Conservation (phyloP, 2,113 vertebrate genomes). For the Phaethornis superciliosus region DNA sequence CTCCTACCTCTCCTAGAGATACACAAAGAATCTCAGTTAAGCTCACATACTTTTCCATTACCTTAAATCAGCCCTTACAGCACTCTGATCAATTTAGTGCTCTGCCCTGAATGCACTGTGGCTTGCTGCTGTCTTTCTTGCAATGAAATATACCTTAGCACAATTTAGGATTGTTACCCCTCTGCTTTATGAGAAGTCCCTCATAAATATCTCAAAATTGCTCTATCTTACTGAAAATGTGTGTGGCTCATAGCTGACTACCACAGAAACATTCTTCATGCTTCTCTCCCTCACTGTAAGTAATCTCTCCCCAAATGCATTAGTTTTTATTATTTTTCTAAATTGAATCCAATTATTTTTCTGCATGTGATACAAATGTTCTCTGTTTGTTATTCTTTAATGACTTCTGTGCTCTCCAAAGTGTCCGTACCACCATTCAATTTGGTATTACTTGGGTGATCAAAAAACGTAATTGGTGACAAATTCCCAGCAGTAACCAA, state of each 20-base stretch:
- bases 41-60: background rate
- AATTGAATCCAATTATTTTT: slow-evolving; percentile 44
- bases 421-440: background rate
- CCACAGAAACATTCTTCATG: background rate
- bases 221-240: background rate
- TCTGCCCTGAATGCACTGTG: rapidly evolving
- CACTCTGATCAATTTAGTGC: background rate
- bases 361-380: background rate
- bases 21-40: background rate
- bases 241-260: background rate
- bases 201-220: background rate
- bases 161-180: background rate
- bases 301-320: slow-evolving; percentile 34
- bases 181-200: background rate
- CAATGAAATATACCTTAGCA: background rate
- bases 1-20: background rate
- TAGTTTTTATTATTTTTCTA: slow-evolving; percentile 57
- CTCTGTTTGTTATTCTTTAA: slow-evolving; percentile 6
- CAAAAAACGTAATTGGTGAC: background rate
- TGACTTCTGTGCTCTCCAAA: background rate
- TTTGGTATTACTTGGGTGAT: background rate
- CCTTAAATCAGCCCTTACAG: background rate
- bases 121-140: background rate
- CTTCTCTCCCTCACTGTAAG: slow-evolving; percentile 19
- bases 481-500: slow-evolving; percentile 17